A percentile compares a stretch with the other conserved stretches of the same genome.
These are phyloP conservation scores for Cybosia mesomella DNA, from an alignment of 2,888 invertebrate species.

Conservation along the genomic window DNA sequence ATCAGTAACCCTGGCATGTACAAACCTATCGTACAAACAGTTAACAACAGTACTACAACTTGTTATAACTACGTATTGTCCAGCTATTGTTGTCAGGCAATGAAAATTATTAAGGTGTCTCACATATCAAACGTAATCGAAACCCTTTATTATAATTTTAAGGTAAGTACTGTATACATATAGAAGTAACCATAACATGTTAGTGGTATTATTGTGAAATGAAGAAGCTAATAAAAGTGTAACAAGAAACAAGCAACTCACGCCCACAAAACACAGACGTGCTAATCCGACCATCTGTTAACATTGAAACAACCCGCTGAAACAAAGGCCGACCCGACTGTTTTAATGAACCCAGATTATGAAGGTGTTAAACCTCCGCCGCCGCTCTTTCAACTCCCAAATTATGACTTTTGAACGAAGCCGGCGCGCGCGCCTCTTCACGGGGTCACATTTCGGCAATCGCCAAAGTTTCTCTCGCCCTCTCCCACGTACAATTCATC, in stretches of 20 bases:
- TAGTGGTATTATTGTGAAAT: constrained; percentile 34
- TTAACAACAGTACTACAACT: not conserved
- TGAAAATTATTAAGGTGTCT: not conserved
- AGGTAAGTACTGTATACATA: not conserved
- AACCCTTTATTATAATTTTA: not conserved
- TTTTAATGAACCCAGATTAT: constrained; percentile 86
- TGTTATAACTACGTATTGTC: not conserved
- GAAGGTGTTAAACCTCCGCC: constrained; percentile 85
- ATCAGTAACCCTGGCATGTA: too few species aligned
- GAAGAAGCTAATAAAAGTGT: constrained; percentile 50
- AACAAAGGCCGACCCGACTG: constrained; percentile 83
- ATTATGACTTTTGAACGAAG: constrained; percentile 81
- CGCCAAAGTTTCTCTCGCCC: constrained; percentile 65
- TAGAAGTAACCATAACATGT: constrained; percentile 21
- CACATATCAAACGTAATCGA: not conserved
- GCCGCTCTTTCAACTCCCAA: constrained; percentile 84
- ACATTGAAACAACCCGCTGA: constrained; percentile 82
- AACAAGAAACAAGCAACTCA: constrained; percentile 58
- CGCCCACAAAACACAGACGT: constrained; percentile 70
- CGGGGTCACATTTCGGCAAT: constrained; percentile 83
- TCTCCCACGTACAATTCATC: constrained; percentile 61
- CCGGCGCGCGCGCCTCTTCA: constrained; percentile 71
- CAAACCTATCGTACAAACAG: too few species aligned
- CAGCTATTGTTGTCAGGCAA: not conserved
- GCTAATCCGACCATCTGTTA: constrained; percentile 86